A percentile compares a stretch with the other conserved stretches of the same genome.
phyloP scores from a whole-genome alignment of 2,888 invertebrate species.

The Folsomia manolachei region DNA sequence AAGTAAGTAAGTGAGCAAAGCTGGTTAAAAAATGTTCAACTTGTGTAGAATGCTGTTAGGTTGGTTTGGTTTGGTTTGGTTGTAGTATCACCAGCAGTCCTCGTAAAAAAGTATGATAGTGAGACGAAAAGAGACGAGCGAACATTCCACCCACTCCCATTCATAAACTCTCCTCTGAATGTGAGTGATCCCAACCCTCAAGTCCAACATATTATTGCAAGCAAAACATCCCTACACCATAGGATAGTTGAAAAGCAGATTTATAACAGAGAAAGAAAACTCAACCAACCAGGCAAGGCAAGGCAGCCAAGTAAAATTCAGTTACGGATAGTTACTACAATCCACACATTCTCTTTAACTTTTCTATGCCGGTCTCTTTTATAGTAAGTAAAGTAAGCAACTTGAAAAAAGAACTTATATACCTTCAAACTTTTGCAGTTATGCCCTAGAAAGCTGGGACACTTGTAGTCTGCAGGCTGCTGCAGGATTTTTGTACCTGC shows the following conservation, averaged over 20 bases:
- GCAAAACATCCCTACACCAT: background rate
- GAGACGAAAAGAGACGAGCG: conserved; percentile 8
- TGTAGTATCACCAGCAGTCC: conserved; percentile 14
- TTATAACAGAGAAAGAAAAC: background rate
- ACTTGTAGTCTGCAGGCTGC: background rate
- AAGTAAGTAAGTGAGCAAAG: background rate
- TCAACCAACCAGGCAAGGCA: background rate
- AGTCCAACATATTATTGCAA: no score
- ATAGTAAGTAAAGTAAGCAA: background rate
- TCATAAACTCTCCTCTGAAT: conserved; percentile 46
- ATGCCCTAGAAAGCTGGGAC: background rate
- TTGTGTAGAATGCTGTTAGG: conserved; percentile 8
- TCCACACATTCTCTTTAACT: background rate
- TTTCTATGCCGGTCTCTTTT: background rate
- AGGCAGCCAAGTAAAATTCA: background rate
- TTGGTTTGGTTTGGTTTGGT: conserved; percentile 14
- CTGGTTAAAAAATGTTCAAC: background rate
- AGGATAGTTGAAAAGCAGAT: background rate
- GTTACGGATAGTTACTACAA: background rate
- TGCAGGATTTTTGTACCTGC: background rate
- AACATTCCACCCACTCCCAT: conserved; percentile 48
- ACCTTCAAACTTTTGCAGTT: background rate
- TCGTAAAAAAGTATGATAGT: conserved; percentile 23
- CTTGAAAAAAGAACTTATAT: background rate
- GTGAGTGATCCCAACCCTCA: background rate